Conservation (phyloP, 2,797 vertebrate species). For the Cuculus canorus region DNA sequence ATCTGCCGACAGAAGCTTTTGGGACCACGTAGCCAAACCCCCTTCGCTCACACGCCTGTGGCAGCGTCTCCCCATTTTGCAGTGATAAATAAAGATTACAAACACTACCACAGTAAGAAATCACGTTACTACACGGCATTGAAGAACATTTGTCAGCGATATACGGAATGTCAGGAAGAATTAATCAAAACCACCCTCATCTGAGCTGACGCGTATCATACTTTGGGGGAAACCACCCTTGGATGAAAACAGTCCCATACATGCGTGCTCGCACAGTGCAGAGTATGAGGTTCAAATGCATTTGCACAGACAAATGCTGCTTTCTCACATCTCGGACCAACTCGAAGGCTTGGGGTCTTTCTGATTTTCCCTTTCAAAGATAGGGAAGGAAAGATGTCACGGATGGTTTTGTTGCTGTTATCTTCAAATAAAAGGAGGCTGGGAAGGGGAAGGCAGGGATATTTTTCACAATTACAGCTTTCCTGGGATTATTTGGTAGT, state of each 20-base stretch:
- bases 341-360: not conserved
- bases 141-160: not conserved
- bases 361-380: constrained; percentile 30
- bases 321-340: constrained; percentile 16
- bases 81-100: not conserved
- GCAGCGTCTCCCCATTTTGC: not conserved
- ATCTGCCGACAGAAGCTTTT: not conserved
- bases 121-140: not conserved
- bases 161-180: not conserved
- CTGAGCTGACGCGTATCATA: not conserved
- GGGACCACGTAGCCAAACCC: not conserved
- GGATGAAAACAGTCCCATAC: not conserved
- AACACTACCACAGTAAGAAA: not conserved
- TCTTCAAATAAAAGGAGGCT: constrained; percentile 23
- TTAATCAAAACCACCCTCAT: not conserved
- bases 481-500: constrained; percentile 22
- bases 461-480: constrained; percentile 44
- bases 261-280: not conserved
- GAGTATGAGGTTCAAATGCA: not conserved
- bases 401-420: constrained; percentile 13
- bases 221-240: not conserved
- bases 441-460: constrained; percentile 43
- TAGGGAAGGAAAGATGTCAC: constrained; percentile 25
- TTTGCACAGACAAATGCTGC: not conserved
- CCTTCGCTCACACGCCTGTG: not conserved